Evolutionary conservation across 2,888 invertebrate genomes (phyloP).

Genomic region (Brachyptera putata): DNA sequence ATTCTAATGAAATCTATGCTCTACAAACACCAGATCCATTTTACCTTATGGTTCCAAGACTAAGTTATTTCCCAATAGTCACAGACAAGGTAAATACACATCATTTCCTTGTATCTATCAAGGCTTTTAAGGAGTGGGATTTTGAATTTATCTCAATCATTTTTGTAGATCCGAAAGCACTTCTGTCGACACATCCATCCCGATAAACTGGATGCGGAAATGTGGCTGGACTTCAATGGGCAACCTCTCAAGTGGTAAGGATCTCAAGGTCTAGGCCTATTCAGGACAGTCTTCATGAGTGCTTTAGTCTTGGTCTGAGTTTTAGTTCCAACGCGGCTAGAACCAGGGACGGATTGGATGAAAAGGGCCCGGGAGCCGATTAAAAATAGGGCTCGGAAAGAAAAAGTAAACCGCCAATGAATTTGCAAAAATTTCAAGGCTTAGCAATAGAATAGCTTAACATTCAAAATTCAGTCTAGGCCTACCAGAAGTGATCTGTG

Average conservation of each 20-base stretch:
- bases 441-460: too few relatives aligned
- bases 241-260: constrained; percentile 78
- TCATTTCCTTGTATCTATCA: constrained; percentile 15
- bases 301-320: background rate
- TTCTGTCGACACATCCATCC: constrained; percentile 77
- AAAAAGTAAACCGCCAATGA: too few relatives aligned
- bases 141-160: constrained; percentile 30
- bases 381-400: too few relatives aligned
- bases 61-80: constrained; percentile 91
- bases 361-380: too few relatives aligned
- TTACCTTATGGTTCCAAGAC: constrained; percentile 88
- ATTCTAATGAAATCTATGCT: constrained; percentile 83
- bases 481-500: too few relatives aligned
- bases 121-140: too few relatives aligned
- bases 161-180: constrained; percentile 74
- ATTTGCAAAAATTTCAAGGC: too few relatives aligned
- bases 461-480: too few relatives aligned
- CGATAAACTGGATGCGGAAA: constrained; percentile 77
- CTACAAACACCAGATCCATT: constrained; percentile 88
- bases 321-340: too few relatives aligned
- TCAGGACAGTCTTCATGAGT: too few relatives aligned
- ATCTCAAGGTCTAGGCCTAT: too few relatives aligned
- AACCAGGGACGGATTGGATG: too few relatives aligned
- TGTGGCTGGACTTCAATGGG: constrained; percentile 93
- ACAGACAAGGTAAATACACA: constrained; percentile 78